Evolutionary conservation across 2,888 invertebrate genomes (phyloP).

Genomic region (Malthinus flaveolus): DNA sequence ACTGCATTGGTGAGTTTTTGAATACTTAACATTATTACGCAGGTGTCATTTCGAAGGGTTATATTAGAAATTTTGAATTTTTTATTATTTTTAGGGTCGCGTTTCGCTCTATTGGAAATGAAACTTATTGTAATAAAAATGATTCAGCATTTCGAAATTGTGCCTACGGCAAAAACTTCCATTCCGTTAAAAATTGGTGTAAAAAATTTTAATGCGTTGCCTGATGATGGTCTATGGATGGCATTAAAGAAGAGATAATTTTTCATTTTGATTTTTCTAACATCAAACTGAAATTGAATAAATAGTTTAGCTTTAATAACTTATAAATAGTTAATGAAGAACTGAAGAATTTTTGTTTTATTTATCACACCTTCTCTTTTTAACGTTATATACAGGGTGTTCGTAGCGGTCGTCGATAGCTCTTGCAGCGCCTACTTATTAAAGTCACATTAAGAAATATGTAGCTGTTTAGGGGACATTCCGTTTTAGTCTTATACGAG

Average conservation of each 20-base stretch:
- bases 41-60: neutral
- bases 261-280: neutral
- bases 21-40: neutral
- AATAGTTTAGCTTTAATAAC: no score
- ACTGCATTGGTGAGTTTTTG: slow-evolving; percentile 59
- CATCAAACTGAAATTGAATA: no score
- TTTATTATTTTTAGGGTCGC: neutral
- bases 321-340: no score
- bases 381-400: no score
- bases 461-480: no score
- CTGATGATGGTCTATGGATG: neutral
- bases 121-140: neutral
- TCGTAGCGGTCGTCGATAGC: no score
- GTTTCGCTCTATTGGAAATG: neutral
- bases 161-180: neutral
- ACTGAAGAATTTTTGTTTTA: no score
- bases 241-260: neutral
- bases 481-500: no score
- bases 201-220: neutral
- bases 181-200: neutral
- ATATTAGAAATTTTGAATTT: no score
- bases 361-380: no score
- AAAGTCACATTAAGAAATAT: no score
- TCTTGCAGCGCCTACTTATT: no score
- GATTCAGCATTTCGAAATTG: neutral